phyloP scores from a whole-genome alignment of 2,797 vertebrate species.

The Amblyraja radiata region DNA sequence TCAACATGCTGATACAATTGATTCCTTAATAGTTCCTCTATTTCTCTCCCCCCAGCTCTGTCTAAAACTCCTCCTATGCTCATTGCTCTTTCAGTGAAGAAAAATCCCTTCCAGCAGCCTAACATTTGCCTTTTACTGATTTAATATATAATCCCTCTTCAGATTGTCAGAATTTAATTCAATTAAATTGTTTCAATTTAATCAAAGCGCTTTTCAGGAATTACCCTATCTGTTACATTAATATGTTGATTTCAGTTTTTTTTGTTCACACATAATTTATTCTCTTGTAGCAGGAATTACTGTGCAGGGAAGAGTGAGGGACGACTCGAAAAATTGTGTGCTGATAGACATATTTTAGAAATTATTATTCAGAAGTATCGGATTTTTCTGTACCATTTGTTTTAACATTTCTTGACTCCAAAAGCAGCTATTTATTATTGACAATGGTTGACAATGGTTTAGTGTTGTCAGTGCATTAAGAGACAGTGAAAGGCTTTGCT shows the following conservation, averaged over 20 bases:
- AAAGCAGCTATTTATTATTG: background rate
- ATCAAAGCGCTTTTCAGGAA: background rate
- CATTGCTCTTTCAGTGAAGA: background rate
- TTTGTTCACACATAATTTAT: background rate
- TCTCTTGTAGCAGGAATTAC: background rate
- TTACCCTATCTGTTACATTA: background rate
- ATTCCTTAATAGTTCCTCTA: background rate
- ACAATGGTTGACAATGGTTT: no score
- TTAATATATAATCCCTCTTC: background rate
- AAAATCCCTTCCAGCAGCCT: background rate
- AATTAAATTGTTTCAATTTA: no score
- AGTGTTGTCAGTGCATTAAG: no score
- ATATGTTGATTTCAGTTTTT: background rate
- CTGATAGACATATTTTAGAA: background rate
- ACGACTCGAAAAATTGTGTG: background rate
- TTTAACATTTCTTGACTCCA: background rate
- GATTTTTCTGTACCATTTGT: background rate
- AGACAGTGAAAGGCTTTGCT: no score
- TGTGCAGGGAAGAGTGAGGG: background rate
- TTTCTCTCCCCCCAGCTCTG: background rate
- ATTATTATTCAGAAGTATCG: background rate
- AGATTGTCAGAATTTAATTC: background rate
- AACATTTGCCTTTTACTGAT: background rate
- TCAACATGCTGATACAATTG: background rate
- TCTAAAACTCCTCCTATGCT: background rate